Conservation (phyloP, 2,797 vertebrate genomes). For the Anabacerthia variegaticeps region DNA sequence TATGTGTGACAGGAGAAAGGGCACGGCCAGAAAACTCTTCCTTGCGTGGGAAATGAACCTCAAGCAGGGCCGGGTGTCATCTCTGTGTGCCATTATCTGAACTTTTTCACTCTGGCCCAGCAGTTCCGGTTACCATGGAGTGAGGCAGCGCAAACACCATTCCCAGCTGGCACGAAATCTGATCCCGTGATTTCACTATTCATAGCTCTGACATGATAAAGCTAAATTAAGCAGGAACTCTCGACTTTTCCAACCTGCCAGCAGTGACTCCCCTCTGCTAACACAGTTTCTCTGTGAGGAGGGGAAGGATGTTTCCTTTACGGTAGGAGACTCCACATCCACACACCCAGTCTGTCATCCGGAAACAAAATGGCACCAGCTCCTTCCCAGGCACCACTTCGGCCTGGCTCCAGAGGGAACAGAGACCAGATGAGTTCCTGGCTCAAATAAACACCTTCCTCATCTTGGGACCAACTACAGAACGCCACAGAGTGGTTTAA, state of each 20-base stretch:
- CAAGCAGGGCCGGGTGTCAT: background rate
- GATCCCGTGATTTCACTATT: constrained; percentile 44
- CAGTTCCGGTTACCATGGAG: constrained; percentile 61
- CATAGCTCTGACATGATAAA: constrained; percentile 39
- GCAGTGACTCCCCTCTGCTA: background rate
- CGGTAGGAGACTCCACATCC: background rate
- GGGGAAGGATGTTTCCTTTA: background rate
- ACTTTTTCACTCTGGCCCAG: background rate
- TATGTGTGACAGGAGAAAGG: rapidly evolving
- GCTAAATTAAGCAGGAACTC: constrained; percentile 52
- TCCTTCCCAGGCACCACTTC: background rate
- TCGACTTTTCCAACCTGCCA: background rate
- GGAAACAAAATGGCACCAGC: constrained; percentile 21
- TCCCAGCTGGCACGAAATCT: constrained; percentile 46
- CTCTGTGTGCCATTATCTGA: background rate
- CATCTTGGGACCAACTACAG: background rate
- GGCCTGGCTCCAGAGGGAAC: background rate
- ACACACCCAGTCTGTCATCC: background rate
- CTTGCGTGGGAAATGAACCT: background rate
- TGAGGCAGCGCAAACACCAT: constrained; percentile 15
- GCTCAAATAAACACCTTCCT: background rate
- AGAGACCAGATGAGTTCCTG: background rate
- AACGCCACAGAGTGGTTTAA: background rate
- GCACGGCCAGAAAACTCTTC: background rate
- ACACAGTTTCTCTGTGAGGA: background rate